phyloP scores from a whole-genome alignment of 2,797 vertebrate genomes.

The Ctenosaura bakeri region DNA sequence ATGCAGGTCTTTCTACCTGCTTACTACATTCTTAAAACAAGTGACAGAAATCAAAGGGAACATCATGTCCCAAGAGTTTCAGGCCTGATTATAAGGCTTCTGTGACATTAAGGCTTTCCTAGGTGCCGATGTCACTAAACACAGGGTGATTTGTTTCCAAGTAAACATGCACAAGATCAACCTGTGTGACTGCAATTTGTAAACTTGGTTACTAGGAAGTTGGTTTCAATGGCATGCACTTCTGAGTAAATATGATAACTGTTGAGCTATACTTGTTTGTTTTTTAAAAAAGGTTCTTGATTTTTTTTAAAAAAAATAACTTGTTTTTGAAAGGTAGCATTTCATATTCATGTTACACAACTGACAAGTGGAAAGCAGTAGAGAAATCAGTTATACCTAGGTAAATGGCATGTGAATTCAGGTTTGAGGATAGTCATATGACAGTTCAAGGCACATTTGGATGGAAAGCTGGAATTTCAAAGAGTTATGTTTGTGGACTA shows the following conservation, averaged over 20 bases:
- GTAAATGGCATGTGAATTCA: neutral
- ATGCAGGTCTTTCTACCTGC: neutral
- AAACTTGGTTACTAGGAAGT: neutral
- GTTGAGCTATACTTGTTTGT: neutral
- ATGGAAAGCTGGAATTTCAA: neutral
- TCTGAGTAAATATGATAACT: neutral
- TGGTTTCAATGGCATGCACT: neutral
- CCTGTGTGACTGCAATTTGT: neutral
- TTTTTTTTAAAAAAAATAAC: neutral
- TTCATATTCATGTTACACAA: fast-evolving
- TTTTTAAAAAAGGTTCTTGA: neutral
- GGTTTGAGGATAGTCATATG: neutral
- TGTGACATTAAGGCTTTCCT: neutral
- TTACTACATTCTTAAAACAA: neutral
- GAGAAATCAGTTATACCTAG: neutral
- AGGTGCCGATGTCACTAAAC: neutral
- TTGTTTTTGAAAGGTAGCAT: neutral
- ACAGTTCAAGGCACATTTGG: neutral
- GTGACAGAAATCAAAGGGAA: neutral
- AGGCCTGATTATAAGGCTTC: neutral
- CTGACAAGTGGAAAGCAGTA: neutral
- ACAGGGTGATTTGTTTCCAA: neutral
- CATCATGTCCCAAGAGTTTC: neutral
- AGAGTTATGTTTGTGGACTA: neutral
- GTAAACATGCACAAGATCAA: neutral